A percentile compares a stretch with the other conserved stretches of the same genome.
phyloP scores from a whole-genome alignment of 2,888 invertebrate genomes.

The Orchestes rusci region DNA sequence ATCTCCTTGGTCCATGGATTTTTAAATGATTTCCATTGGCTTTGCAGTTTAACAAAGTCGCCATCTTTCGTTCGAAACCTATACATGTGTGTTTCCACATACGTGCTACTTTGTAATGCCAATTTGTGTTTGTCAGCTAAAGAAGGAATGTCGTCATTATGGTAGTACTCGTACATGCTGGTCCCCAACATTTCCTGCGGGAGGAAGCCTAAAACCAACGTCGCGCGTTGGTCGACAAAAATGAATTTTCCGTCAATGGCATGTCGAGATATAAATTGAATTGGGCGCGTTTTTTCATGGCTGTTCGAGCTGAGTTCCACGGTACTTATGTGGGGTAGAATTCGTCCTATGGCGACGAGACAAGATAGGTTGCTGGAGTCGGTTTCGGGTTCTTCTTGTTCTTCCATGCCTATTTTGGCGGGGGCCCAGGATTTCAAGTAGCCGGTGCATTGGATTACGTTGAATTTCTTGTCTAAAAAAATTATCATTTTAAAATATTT shows the following conservation, averaged over 20 bases:
- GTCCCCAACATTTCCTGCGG: slow-evolving; percentile 90
- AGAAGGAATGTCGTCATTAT: slow-evolving; percentile 69
- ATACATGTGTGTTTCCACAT: slow-evolving; percentile 64
- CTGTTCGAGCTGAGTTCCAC: slow-evolving; percentile 39
- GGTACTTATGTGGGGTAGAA: slow-evolving; percentile 55
- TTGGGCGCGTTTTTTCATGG: slow-evolving; percentile 50
- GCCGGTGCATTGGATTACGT: slow-evolving; percentile 87
- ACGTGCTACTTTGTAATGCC: slow-evolving; percentile 58
- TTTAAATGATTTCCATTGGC: slow-evolving; percentile 81
- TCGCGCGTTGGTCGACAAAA: slow-evolving; percentile 88
- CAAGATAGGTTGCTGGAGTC: slow-evolving; percentile 71
- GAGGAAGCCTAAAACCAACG: slow-evolving; percentile 79
- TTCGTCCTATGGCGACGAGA: slow-evolving; percentile 79
- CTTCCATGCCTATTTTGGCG: slow-evolving; percentile 65
- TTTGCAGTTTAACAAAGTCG: slow-evolving; percentile 64
- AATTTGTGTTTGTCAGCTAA: slow-evolving; percentile 80
- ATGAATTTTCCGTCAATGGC: slow-evolving; percentile 87
- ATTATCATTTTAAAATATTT: neutral
- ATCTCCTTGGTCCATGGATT: slow-evolving; percentile 96
- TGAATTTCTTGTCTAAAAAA: slow-evolving; percentile 70
- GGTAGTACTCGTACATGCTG: slow-evolving; percentile 88
- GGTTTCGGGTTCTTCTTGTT: slow-evolving; percentile 58
- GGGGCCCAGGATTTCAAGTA: slow-evolving; percentile 90
- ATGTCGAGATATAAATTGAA: slow-evolving; percentile 78
- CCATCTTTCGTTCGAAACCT: slow-evolving; percentile 76